A percentile compares a stretch with the other conserved stretches of the same genome.
These are phyloP conservation scores for Oxyscelio sp. DNA, from an alignment of 2,888 invertebrate genomes.

Conservation along the genomic window DNA sequence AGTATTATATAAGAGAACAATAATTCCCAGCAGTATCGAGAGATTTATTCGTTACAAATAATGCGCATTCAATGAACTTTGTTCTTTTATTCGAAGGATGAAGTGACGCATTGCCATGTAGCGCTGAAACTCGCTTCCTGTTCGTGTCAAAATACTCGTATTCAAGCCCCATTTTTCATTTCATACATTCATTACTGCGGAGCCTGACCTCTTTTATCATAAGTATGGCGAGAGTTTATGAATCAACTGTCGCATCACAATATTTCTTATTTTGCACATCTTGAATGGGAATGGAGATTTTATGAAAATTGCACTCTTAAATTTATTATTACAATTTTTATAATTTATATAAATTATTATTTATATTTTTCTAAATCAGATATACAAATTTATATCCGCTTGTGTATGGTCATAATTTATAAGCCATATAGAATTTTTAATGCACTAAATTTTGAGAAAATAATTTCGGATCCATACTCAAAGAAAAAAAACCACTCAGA, in stretches of 20 bases:
- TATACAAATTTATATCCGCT: too few species aligned
- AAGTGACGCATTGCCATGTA: constrained; percentile 62
- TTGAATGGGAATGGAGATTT: constrained; percentile 32
- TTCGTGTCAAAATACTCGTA: constrained; percentile 61
- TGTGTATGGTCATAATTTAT: too few species aligned
- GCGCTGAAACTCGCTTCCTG: constrained; percentile 54
- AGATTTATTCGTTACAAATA: constrained; percentile 64
- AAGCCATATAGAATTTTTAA: too few species aligned
- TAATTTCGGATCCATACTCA: too few species aligned
- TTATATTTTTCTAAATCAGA: too few species aligned
- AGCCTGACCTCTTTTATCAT: constrained; percentile 59
- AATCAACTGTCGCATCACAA: constrained; percentile 49
- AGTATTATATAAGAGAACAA: constrained; percentile 40
- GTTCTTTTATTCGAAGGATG: constrained; percentile 60
- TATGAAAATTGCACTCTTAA: background rate
- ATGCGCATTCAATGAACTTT: constrained; percentile 61
- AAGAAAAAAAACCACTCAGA: too few species aligned
- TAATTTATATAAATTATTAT: background rate
- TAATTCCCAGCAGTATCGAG: constrained; percentile 56
- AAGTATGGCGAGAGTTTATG: constrained; percentile 55
- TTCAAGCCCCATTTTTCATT: constrained; percentile 60
- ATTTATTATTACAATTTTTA: background rate
- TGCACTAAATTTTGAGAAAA: too few species aligned
- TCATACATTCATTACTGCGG: constrained; percentile 55
- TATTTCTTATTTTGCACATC: constrained; percentile 50